Base-by-base conservation (phyloP, 2,888 invertebrate species). In the Melitaea athalia region DNA sequence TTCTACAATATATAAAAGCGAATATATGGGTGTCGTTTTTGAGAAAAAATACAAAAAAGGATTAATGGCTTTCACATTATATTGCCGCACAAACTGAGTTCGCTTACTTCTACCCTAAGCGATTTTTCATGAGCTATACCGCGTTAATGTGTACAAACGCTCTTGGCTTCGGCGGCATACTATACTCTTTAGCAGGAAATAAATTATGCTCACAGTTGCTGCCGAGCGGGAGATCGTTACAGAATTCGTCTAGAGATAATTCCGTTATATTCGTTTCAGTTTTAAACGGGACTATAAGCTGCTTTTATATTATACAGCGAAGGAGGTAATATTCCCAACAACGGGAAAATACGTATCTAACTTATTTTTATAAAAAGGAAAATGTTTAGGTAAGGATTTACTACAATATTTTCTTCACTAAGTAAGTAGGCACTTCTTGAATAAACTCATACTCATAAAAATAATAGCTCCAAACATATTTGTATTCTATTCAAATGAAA, bases 101-200 rank as follows among this genome's bases (percentile, higher is more conserved):
- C 82, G 78, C 80, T 77, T 79, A 81, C 85, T 80, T 80, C 82
- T 84, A 82, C 84, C 85, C 86, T 91, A 91, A 92, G 88, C 91
- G 90, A 91, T 92, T 91, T 91, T 91, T 92, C 91, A 92, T 89
- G 91, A 91, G 90, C 86, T 85, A 81, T 81, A 79, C 85, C 82
- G 79, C 87, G 90, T 89, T 91, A 92, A 91, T 91, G 92, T 91
- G 88, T 90, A 91, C 92, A 87, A 89, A 89, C 88, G 87, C 83
- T 85, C 83, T 84, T 84, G 86, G 86, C 85, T 86, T 86, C 84
- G 78, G 82, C 80, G 84, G 86, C 88, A 86, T 86, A 88, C 90
- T 90, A 86, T 86, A 85, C 89, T 88, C 89, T 86, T 89, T 86
- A 83, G 81, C 83, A 83, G 86, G 84, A 88, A 88, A 92, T 92